Conservation (phyloP, 2,888 invertebrate species). For the Plagodis pulveraria region DNA sequence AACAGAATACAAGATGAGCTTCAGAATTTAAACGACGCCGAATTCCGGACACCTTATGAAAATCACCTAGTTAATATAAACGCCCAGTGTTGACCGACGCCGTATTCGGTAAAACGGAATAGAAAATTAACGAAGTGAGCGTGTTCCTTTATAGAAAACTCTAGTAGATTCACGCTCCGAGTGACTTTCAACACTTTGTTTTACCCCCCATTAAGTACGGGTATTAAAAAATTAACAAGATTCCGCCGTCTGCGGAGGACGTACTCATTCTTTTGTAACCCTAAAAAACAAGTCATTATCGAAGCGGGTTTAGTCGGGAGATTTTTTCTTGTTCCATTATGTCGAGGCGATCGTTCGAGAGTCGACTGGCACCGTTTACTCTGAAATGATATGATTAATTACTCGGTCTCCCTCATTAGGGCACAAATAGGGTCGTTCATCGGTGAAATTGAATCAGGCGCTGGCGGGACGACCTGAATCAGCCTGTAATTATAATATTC, state of each 20-base stretch:
- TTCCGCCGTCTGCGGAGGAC: slow-evolving; percentile 77
- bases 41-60: slow-evolving; percentile 54
- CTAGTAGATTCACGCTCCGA: slow-evolving; percentile 53
- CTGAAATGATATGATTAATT: slow-evolving; percentile 84
- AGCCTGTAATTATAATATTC: slow-evolving; percentile 77
- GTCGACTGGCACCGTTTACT: slow-evolving; percentile 72
- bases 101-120: slow-evolving; percentile 40
- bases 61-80: slow-evolving; percentile 73
- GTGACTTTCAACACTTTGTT: slow-evolving; percentile 44
- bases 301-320: slow-evolving; percentile 74
- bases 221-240: slow-evolving; percentile 78
- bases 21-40: slow-evolving; percentile 68
- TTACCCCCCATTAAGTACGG: slow-evolving; percentile 72
- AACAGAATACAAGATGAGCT: slow-evolving; percentile 77
- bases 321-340: slow-evolving; percentile 80
- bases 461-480: slow-evolving; percentile 64
- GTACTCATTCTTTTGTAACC: slow-evolving; percentile 81
- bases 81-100: slow-evolving; percentile 59
- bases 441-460: slow-evolving; percentile 81
- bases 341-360: slow-evolving; percentile 71
- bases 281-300: slow-evolving; percentile 85
- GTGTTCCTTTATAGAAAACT: slow-evolving; percentile 33
- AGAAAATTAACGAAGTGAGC: slow-evolving; percentile 49
- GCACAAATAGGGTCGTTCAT: slow-evolving; percentile 77
- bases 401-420: slow-evolving; percentile 80